Evolutionary conservation across 2,888 invertebrate species (phyloP).

Genomic region (Ypsolopha scabrella): DNA sequence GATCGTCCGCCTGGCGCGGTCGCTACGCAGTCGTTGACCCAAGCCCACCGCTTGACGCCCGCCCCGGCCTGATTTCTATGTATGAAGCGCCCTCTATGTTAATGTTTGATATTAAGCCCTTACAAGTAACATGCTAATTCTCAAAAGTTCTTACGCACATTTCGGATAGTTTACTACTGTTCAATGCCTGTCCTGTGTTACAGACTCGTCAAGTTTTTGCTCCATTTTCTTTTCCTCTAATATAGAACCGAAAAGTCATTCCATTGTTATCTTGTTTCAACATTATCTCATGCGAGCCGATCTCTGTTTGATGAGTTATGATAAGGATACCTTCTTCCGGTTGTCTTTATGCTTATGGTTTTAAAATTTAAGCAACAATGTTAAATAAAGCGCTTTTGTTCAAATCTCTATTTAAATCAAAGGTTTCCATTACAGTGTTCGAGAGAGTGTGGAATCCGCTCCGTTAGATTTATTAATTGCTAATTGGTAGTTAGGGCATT

Average conservation of each 20-base stretch:
- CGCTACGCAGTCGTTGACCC: conserved; percentile 51
- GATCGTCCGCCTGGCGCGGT: conserved; percentile 20
- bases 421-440: too few relatives aligned
- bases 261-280: conserved; percentile 13
- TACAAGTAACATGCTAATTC: background rate
- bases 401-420: too few relatives aligned
- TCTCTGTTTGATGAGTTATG: conserved; percentile 26
- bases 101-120: background rate
- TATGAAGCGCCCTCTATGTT: conserved; percentile 16
- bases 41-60: conserved; percentile 16
- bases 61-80: conserved; percentile 3
- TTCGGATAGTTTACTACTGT: background rate
- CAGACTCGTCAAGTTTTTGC: too few relatives aligned
- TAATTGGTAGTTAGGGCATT: conserved; percentile 31
- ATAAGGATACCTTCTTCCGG: conserved; percentile 34
- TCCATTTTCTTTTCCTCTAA: too few relatives aligned
- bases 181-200: too few relatives aligned
- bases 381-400: too few relatives aligned
- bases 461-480: conserved; percentile 53
- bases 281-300: conserved; percentile 40
- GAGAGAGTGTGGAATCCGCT: conserved; percentile 29
- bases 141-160: conserved; percentile 9
- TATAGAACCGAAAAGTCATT: too few relatives aligned
- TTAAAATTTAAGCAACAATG: too few relatives aligned
- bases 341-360: conserved; percentile 10